These are phyloP conservation scores for Hydrotaea diabolus DNA, from an alignment of 2,888 invertebrate species.

Conservation along the genomic window DNA sequence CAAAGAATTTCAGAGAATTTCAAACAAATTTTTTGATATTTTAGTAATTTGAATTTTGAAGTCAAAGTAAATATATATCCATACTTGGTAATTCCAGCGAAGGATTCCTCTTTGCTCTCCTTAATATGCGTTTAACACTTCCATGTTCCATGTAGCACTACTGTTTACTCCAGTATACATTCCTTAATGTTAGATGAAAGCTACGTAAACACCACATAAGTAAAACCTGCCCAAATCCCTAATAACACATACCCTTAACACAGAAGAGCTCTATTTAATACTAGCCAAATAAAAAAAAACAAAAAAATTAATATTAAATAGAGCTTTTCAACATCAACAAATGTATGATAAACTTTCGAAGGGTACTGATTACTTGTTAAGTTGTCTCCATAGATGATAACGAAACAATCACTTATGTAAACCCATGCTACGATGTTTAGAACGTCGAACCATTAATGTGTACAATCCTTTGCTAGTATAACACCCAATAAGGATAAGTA, in stretches of 20 bases:
- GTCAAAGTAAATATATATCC: too few relatives aligned
- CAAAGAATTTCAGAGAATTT: too few relatives aligned
- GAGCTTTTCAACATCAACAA: slow-evolving; percentile 57
- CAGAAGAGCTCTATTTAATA: slow-evolving; percentile 64
- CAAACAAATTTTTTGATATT: too few relatives aligned
- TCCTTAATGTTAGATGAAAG: slow-evolving; percentile 37
- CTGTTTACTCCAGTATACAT: slow-evolving; percentile 52
- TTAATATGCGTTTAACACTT: neutral
- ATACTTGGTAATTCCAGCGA: too few relatives aligned
- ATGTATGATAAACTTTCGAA: slow-evolving; percentile 54
- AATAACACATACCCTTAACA: slow-evolving; percentile 50
- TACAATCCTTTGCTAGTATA: slow-evolving; percentile 74
- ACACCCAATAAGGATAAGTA: slow-evolving; percentile 62
- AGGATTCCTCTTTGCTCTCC: neutral
- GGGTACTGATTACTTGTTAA: slow-evolving; percentile 64
- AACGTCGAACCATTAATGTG: slow-evolving; percentile 81
- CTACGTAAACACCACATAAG: slow-evolving; percentile 1
- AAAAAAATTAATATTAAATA: slow-evolving; percentile 59
- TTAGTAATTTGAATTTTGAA: too few relatives aligned
- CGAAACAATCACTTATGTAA: slow-evolving; percentile 35
- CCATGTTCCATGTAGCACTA: slow-evolving; percentile 14
- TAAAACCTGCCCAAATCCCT: slow-evolving; percentile 55
- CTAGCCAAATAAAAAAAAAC: slow-evolving; percentile 48
- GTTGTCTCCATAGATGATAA: slow-evolving; percentile 58
- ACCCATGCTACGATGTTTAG: slow-evolving; percentile 72